A percentile compares a stretch with the other conserved stretches of the same genome.
Evolutionary conservation across 2,888 invertebrate genomes (phyloP).

Genomic region (Acrocera orbiculus): DNA sequence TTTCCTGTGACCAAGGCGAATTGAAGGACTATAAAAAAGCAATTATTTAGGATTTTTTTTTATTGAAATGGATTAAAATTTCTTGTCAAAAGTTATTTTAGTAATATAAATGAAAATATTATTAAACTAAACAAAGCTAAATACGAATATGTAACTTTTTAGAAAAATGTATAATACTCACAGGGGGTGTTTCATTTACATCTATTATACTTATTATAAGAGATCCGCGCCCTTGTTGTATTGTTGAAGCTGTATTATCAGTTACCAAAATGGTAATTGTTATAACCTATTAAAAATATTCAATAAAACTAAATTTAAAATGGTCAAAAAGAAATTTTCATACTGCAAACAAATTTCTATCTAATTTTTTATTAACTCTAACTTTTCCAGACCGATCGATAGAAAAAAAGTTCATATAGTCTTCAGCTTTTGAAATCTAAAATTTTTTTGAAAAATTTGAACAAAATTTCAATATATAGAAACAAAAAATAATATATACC

Average conservation of each 20-base stretch:
- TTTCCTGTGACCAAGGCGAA: constrained; percentile 50
- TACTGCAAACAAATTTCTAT: constrained; percentile 29
- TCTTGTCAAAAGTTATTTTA: no score
- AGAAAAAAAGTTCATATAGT: constrained; percentile 44
- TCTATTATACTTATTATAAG: constrained; percentile 50
- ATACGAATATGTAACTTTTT: no score
- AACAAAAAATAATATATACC: constrained; percentile 24
- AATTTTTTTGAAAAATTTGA: neutral
- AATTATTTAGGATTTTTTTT: constrained; percentile 4
- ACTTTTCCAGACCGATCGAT: constrained; percentile 40
- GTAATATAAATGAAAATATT: no score
- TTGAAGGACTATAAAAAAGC: constrained; percentile 39
- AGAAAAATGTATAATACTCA: no score
- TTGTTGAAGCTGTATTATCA: constrained; percentile 59
- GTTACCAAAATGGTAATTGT: constrained; percentile 62
- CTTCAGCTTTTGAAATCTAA: constrained; percentile 24
- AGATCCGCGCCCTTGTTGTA: constrained; percentile 56
- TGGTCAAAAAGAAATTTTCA: constrained; percentile 9
- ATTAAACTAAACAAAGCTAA: no score
- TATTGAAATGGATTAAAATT: no score
- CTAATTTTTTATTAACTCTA: constrained; percentile 24
- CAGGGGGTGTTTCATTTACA: constrained; percentile 50
- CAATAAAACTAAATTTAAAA: neutral
- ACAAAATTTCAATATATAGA: neutral
- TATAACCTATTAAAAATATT: constrained; percentile 38